Base-by-base conservation (phyloP, 2,113 vertebrate species). In the Nothoprocta pentlandii region DNA sequence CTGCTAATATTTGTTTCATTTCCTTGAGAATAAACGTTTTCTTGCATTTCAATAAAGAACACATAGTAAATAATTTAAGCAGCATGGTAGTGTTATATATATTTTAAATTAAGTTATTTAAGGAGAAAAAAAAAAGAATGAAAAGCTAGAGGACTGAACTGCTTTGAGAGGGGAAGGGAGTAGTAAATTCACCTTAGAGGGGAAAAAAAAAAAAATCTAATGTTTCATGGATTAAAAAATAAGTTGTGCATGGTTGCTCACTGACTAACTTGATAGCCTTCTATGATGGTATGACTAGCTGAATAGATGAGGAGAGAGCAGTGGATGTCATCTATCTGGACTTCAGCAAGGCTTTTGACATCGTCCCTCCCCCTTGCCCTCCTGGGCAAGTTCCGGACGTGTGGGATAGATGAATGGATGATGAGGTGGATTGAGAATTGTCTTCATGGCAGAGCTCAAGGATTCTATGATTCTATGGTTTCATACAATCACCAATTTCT, bases 1-100 rank as follows among this genome's bases (percentile, higher is more conserved):
- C 92, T 80, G 73, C 76, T 94, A 94, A 94, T 94, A 92, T 76
- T 73, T 73, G 22, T 88, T 96, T 82, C 34, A 86, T 94, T 93
- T 96, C 59, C 89, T 54, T 67, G 49, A 80, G 58, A 96, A 93
- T 81, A 94, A 91, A 83, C 70, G 76, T 95, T 66, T 84, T 73
- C 59, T 75, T 62, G 22, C 28, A 61, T 79, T 93, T 85, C 59
- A 68, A n/a, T 82, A 87, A 74, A 87, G 32, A 70, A 51, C 30
- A 46, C 12, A 80, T 76, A 67, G 14, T 83, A 91, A 96, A 94
- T 93, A 92, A 94, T 95, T 80, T 78, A 94, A 94, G 17, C 61
- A 93, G n/a, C 28, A 39, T 78, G 68, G 70, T 54, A 90, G 12
- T 30, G 41, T 68, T 83, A 62, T 79, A 54, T 70, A 62, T 89